phyloP scores from a whole-genome alignment of 2,113 vertebrate genomes.

The Campylomormyrus tamandua region DNA sequence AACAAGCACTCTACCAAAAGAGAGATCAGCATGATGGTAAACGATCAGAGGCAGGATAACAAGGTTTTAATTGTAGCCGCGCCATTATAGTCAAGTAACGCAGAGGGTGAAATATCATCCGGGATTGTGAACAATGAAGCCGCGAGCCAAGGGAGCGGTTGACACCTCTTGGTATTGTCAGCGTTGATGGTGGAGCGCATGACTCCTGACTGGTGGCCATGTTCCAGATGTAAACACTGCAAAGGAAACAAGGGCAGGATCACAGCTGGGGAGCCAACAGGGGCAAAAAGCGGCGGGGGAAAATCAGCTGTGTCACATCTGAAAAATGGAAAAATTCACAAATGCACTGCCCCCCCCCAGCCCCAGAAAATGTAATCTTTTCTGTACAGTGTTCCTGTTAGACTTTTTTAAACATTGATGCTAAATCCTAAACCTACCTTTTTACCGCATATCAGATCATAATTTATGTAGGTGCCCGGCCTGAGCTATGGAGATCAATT shows the following conservation, averaged over 20 bases:
- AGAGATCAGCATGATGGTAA: neutral
- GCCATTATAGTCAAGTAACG: neutral
- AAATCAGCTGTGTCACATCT: neutral
- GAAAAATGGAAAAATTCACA: neutral
- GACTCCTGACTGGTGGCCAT: neutral
- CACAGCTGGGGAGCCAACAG: neutral
- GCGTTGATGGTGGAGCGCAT: neutral
- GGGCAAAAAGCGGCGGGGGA: neutral
- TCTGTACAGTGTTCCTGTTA: neutral
- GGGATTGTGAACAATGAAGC: neutral
- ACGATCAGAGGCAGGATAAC: neutral
- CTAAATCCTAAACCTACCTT: neutral
- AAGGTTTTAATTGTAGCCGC: constrained; percentile 9
- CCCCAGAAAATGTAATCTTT: neutral
- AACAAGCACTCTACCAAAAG: neutral
- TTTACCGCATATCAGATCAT: neutral
- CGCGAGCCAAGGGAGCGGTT: neutral
- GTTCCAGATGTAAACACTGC: neutral
- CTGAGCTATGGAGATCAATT: neutral
- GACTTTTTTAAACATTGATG: neutral
- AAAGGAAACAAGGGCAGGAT: neutral
- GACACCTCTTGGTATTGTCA: constrained; percentile 7
- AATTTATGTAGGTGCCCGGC: neutral
- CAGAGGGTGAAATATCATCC: constrained; percentile 2
- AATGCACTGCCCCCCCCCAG: neutral